phyloP scores from a whole-genome alignment of 2,113 vertebrate genomes.

The Cinclus cinclus region DNA sequence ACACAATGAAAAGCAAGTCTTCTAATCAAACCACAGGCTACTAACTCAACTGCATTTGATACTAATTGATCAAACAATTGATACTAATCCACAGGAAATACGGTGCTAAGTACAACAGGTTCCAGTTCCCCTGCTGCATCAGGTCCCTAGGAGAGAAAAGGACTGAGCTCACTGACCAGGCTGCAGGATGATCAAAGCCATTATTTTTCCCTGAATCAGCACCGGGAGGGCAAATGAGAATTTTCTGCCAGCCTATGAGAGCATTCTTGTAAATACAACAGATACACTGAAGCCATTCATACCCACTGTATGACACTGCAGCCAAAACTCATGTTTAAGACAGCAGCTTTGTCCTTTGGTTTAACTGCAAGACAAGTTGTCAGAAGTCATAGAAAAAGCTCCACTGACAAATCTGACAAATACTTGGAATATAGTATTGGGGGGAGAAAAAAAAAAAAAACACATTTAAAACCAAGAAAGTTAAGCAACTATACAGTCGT shows the following conservation, averaged over 20 bases:
- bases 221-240: background rate
- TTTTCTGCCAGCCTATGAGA: constrained; percentile 41
- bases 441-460: background rate
- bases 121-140: background rate
- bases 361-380: constrained; percentile 18
- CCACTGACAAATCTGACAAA: background rate
- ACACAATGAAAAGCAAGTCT: background rate
- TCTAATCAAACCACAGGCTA: background rate
- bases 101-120: background rate
- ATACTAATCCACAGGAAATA: background rate
- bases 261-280: constrained; percentile 19
- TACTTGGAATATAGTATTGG: background rate
- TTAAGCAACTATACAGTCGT: background rate
- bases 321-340: constrained; percentile 38
- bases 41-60: background rate
- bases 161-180: background rate
- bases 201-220: constrained; percentile 21
- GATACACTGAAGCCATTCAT: constrained; percentile 58
- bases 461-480: background rate
- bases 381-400: background rate
- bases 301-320: background rate
- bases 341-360: constrained; percentile 9
- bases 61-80: background rate
- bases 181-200: background rate
- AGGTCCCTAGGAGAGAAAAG: background rate